Evolutionary conservation across 2,888 invertebrate species (phyloP).

Genomic region (Oscheius sp.): DNA sequence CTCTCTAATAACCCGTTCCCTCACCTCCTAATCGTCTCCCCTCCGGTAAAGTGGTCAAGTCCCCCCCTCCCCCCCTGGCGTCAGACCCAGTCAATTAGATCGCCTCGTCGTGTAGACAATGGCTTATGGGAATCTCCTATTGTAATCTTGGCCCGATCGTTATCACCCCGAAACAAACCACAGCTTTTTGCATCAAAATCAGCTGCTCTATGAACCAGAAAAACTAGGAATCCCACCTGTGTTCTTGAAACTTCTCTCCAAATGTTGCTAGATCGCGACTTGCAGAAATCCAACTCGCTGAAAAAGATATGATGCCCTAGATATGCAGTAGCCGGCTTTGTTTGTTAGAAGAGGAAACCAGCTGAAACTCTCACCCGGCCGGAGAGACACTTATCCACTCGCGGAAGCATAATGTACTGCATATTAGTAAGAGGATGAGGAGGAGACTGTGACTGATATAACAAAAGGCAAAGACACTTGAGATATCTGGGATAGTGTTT

Average conservation of each 20-base stretch:
- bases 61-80: background rate
- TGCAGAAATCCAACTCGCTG: constrained; percentile 56
- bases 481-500: no score
- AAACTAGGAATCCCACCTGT: constrained; percentile 31
- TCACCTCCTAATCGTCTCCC: background rate
- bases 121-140: background rate
- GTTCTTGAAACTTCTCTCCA: constrained; percentile 61
- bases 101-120: background rate
- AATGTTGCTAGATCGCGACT: constrained; percentile 58
- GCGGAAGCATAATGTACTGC: constrained; percentile 10
- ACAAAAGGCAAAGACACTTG: background rate
- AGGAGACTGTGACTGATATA: background rate
- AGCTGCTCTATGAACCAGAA: background rate
- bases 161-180: background rate
- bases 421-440: background rate
- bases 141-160: no score
- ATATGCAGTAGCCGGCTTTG: background rate
- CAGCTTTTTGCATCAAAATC: background rate
- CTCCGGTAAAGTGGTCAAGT: no score
- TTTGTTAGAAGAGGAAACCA: constrained; percentile 15
- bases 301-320: background rate
- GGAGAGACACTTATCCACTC: constrained; percentile 20
- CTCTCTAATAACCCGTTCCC: background rate
- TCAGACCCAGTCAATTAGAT: background rate
- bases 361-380: constrained; percentile 13